phyloP scores from a whole-genome alignment of 2,113 vertebrate species.

The Trogon melanurus region DNA sequence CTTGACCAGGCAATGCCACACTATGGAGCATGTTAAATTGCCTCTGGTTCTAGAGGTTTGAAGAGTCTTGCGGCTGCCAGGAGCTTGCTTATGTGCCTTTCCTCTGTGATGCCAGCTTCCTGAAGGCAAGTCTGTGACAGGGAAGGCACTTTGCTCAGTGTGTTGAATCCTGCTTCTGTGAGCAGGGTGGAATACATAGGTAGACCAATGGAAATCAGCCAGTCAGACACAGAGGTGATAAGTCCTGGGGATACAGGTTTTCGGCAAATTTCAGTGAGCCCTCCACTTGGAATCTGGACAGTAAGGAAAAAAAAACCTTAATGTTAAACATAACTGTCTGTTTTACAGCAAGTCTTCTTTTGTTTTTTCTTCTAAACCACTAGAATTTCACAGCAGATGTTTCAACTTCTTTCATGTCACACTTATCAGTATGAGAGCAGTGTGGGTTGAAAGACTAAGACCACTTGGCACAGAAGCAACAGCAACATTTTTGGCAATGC shows the following conservation, averaged over 20 bases:
- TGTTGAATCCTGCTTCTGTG: constrained; percentile 82
- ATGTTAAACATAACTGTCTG: background rate
- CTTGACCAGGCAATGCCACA: background rate
- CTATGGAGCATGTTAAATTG: constrained; percentile 62
- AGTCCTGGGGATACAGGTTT: constrained; percentile 85
- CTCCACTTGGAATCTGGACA: constrained; percentile 91
- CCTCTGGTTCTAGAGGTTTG: constrained; percentile 71
- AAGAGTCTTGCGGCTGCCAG: constrained; percentile 86
- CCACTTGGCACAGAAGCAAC: background rate
- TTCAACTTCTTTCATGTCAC: background rate
- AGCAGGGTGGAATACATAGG: constrained; percentile 88
- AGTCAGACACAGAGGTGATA: constrained; percentile 85
- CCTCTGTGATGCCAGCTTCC: constrained; percentile 89
- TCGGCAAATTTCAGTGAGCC: constrained; percentile 91
- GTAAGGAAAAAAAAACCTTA: background rate
- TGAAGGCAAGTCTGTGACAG: constrained; percentile 86
- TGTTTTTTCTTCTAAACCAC: background rate
- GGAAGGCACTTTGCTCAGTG: constrained; percentile 85
- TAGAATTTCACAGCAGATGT: background rate
- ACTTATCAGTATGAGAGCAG: background rate
- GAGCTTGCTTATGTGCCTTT: constrained; percentile 87
- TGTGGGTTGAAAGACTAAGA: background rate
- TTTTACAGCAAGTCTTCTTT: background rate
- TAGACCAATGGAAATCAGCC: constrained; percentile 92
- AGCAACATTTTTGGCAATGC: background rate